Percentiles rank a stretch among this genome's conserved stretches.
Conservation (phyloP, 2,113 vertebrate species). For the Paradisaea rubra region DNA sequence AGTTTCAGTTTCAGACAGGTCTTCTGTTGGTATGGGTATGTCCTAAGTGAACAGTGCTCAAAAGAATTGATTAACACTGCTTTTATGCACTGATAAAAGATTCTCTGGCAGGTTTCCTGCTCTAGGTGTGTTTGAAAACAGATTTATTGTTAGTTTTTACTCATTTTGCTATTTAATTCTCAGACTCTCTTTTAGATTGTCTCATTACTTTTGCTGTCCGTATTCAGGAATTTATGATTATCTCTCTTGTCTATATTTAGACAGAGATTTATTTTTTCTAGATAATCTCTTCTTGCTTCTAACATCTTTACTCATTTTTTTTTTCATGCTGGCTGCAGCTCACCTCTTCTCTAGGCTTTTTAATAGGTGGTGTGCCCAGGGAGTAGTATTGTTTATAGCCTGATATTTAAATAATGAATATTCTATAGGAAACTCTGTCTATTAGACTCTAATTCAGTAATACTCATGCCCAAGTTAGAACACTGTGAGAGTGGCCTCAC, state of each 20-base stretch:
- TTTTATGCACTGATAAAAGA: background rate
- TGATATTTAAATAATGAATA: background rate
- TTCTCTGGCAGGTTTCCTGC: background rate
- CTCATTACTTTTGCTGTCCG: background rate
- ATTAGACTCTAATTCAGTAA: background rate
- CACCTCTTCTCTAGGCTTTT: background rate
- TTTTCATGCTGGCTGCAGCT: background rate
- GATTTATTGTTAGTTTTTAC: background rate
- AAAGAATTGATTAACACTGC: background rate
- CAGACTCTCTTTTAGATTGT: background rate
- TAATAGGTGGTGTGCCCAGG: background rate
- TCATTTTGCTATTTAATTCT: background rate
- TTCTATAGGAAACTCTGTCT: background rate
- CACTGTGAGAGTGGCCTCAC: no score
- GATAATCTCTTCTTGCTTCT: background rate
- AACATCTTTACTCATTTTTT: background rate
- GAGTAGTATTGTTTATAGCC: background rate
- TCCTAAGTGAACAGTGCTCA: background rate
- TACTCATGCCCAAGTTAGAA: background rate
- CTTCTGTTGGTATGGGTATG: background rate
- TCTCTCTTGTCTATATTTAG: background rate
- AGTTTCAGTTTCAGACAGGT: background rate
- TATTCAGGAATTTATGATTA: background rate
- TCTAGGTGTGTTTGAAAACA: background rate
- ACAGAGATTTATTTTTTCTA: background rate